phyloP scores from a whole-genome alignment of 2,888 invertebrate species.

The Empis stercorea region DNA sequence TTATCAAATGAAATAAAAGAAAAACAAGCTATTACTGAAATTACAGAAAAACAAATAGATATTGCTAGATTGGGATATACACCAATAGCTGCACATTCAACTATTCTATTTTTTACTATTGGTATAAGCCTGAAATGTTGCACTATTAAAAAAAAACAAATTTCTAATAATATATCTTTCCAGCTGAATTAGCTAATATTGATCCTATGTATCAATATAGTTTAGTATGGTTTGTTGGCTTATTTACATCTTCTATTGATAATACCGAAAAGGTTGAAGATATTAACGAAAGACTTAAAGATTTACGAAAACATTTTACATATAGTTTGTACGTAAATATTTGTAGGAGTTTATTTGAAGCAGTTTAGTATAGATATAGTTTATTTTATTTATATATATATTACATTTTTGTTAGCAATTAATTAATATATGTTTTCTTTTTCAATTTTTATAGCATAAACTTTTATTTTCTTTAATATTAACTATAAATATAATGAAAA shows the following conservation, averaged over 20 bases:
- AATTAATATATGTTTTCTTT: background rate
- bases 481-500: slow-evolving; percentile 55
- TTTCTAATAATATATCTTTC: slow-evolving; percentile 18
- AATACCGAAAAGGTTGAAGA: slow-evolving; percentile 76
- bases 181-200: slow-evolving; percentile 75
- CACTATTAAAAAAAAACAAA: slow-evolving; percentile 34
- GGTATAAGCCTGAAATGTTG: slow-evolving; percentile 37
- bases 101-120: slow-evolving; percentile 82
- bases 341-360: slow-evolving; percentile 83
- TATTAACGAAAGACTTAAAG: slow-evolving; percentile 56
- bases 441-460: slow-evolving; percentile 52
- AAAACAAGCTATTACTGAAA: slow-evolving; percentile 79
- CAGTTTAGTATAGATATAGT: slow-evolving; percentile 4
- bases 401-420: background rate
- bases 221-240: slow-evolving; percentile 81
- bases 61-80: slow-evolving; percentile 70
- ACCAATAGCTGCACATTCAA: slow-evolving; percentile 81
- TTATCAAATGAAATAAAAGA: slow-evolving; percentile 82
- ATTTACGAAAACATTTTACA: slow-evolving; percentile 70
- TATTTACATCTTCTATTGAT: slow-evolving; percentile 76
- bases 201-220: slow-evolving; percentile 98
- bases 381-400: slow-evolving; percentile 13
- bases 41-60: slow-evolving; percentile 84
- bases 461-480: slow-evolving; percentile 72
- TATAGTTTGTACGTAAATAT: slow-evolving; percentile 83